Conservation (phyloP, 2,888 invertebrate species). For the Hirtodrosophila duncani region DNA sequence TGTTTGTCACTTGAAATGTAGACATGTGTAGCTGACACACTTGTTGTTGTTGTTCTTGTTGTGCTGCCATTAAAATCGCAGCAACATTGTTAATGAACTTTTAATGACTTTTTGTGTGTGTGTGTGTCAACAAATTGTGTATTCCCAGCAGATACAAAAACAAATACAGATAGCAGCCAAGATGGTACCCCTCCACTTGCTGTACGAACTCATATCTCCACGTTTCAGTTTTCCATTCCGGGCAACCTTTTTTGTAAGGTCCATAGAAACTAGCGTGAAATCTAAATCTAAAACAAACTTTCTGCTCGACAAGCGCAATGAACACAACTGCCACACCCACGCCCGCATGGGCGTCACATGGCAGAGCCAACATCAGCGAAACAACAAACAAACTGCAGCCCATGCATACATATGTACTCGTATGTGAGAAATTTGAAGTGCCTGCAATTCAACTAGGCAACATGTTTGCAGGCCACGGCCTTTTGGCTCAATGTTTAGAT, state of each 20-base stretch:
- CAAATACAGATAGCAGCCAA: slow-evolving; percentile 23
- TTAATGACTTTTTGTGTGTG: slow-evolving; percentile 70
- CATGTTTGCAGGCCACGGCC: slow-evolving; percentile 51
- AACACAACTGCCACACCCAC: slow-evolving; percentile 1
- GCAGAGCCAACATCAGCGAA: no score
- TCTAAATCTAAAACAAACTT: slow-evolving; percentile 40
- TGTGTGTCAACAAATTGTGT: slow-evolving; percentile 11
- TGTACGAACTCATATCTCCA: slow-evolving; percentile 33
- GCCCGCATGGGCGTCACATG: no score
- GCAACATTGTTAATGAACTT: slow-evolving; percentile 75
- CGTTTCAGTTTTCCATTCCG: slow-evolving; percentile 23
- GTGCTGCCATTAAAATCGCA: slow-evolving; percentile 57
- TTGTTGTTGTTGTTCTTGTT: slow-evolving; percentile 28
- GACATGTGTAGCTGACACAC: slow-evolving; percentile 48
- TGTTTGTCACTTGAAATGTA: slow-evolving; percentile 59
- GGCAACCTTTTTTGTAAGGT: slow-evolving; percentile 2
- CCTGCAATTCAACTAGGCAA: slow-evolving; percentile 12
- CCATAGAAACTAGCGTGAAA: slow-evolving; percentile 56
- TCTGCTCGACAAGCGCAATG: slow-evolving; percentile 9
- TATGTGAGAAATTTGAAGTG: slow-evolving; percentile 32
- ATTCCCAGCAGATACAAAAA: slow-evolving; percentile 36
- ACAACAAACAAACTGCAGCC: slow-evolving; percentile 2
- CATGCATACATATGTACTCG: slow-evolving; percentile 24
- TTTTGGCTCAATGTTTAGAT: slow-evolving; percentile 18
- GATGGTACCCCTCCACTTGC: no score